These are phyloP conservation scores for Ibycter americanus DNA, from an alignment of 2,797 vertebrate genomes.

Conservation along the genomic window DNA sequence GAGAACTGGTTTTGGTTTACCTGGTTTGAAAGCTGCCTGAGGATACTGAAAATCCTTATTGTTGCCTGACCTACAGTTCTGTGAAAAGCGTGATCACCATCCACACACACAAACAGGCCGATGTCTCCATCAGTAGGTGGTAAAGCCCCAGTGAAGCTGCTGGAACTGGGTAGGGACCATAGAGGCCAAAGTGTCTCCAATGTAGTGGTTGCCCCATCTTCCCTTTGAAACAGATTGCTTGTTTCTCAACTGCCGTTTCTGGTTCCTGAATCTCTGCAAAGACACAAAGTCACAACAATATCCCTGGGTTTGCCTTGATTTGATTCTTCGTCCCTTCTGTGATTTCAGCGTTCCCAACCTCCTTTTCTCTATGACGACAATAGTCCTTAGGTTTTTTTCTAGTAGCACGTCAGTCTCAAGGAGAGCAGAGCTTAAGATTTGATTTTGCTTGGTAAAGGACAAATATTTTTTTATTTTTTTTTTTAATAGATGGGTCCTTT, in stretches of 20 bases:
- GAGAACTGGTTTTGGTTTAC: not conserved
- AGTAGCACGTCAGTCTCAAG: not conserved
- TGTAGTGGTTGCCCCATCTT: fast-evolving
- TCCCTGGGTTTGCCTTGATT: not conserved
- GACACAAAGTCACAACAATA: not conserved
- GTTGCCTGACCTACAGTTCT: not conserved
- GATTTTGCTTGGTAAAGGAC: not conserved
- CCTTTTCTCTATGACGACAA: not conserved
- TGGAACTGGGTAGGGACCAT: not conserved
- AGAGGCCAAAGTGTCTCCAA: not conserved
- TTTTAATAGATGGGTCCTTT: not conserved
- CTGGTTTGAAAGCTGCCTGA: not conserved
- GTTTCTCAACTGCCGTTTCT: not conserved
- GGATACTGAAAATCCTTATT: not conserved
- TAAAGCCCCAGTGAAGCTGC: not conserved
- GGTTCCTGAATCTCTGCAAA: not conserved
- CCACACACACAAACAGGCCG: fast-evolving
- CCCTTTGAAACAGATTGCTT: not conserved
- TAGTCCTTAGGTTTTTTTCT: not conserved
- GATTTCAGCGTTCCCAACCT: not conserved
- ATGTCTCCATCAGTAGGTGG: not conserved
- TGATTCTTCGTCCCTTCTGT: not conserved
- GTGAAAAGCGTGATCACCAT: fast-evolving
- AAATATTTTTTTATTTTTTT: not conserved
- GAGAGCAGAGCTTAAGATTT: not conserved